Evolutionary conservation across 2,797 vertebrate genomes (phyloP).

Genomic region (Phrynocephalus guinanensis): DNA sequence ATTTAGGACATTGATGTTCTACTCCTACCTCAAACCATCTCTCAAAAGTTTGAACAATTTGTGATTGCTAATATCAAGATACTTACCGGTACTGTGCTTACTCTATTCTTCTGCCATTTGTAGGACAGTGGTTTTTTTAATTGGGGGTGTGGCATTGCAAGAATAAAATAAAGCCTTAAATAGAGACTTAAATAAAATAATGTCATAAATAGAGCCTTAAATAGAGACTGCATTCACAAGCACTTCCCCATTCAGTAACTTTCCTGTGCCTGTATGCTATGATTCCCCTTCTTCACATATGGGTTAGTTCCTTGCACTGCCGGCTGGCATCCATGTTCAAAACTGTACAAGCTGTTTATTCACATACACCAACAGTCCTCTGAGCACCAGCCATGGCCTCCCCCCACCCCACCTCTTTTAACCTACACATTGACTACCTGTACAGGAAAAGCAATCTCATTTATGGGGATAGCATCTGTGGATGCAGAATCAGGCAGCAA

Average conservation of each 20-base stretch:
- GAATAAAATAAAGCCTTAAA: neutral
- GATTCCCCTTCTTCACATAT: constrained; percentile 1
- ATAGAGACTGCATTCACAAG: neutral
- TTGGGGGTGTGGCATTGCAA: neutral
- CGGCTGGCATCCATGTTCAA: neutral
- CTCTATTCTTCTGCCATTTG: neutral
- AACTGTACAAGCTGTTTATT: neutral
- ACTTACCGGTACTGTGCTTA: neutral
- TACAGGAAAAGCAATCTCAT: neutral
- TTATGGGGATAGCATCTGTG: neutral
- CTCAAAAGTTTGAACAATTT: neutral
- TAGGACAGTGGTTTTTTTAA: neutral
- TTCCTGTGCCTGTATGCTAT: neutral
- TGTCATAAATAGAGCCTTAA: neutral
- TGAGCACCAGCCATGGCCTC: neutral
- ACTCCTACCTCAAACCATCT: too few species aligned
- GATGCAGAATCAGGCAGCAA: constrained; percentile 18
- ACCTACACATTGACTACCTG: neutral
- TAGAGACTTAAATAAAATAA: too few species aligned
- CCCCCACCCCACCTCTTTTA: neutral
- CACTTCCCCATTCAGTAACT: neutral
- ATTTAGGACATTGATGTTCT: too few species aligned
- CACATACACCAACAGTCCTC: neutral
- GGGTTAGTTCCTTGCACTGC: neutral
- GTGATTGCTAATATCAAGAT: neutral